Evolutionary conservation across 2,888 invertebrate genomes (phyloP), one percentile per base, ranked within the genome.

Genomic region (Polydrusus tereticollis): DNA sequence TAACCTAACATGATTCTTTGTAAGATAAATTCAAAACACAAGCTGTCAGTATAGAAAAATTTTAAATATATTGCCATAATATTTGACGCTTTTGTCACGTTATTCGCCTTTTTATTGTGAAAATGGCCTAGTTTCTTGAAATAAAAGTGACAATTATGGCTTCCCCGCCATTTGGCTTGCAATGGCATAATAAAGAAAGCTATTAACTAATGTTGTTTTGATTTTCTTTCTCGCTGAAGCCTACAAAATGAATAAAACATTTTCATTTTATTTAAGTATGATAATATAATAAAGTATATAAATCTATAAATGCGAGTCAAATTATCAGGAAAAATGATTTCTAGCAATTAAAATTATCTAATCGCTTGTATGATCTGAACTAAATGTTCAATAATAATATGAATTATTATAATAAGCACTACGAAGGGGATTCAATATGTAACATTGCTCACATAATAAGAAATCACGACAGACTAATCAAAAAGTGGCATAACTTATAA

Each of bases 141-240:
- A 63, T 63, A 63, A 63, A 62, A 63, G 47, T 47, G 18, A 63
- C 63, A 63, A 47, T 63, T 63, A 63, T 16, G 21, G 38, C 38
- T 41, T 58, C 38, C 36, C 5, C 16, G n/a, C 58, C 38, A 38
- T 58, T 58, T 23, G 41, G 38, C 21, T 62, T n/a, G 45, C 43
- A 43, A 47, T 6, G 7, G 20, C 18, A 12, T 16, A n/a, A 29
- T 47, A 62, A 62, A 62, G 26, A 20, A 45, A 29, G 43, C 29
- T 23, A 38, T 45, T 67, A 18, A 2, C 29, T 43, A 55, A 41
- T 55, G 43, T 36, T 50, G 33, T 47, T 47, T 47, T 47, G 47
- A 47, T 47, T 47, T 47, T 47, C 52, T 29, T 29, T 26, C 16
- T 55, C 10, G 16, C 29, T 3, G 6, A 29, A 55, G 8, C 16